These are phyloP conservation scores for Myopa tessellatipennis DNA, from an alignment of 2,888 invertebrate genomes.

Conservation along the genomic window DNA sequence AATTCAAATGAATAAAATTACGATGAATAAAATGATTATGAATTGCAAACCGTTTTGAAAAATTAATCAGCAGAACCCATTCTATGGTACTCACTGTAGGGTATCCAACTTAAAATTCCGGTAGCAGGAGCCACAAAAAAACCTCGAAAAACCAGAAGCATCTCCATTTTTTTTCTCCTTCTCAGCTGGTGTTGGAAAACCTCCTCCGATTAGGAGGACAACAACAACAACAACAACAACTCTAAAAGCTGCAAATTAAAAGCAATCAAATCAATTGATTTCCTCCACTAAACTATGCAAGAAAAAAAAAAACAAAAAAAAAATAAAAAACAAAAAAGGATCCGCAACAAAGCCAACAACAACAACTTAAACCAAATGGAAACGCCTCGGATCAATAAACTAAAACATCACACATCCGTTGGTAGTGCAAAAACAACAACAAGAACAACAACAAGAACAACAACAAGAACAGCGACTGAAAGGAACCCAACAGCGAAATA, in stretches of 20 bases:
- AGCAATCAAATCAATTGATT: slow-evolving; percentile 36
- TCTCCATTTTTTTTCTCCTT: not conserved
- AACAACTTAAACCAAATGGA: slow-evolving; percentile 42
- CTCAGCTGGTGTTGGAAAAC: not conserved
- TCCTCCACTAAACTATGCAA: not conserved
- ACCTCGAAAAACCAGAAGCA: not conserved
- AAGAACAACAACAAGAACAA: slow-evolving; percentile 14
- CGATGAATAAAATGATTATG: no score
- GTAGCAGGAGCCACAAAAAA: not conserved
- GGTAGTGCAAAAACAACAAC: slow-evolving; percentile 21
- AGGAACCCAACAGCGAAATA: slow-evolving; percentile 1
- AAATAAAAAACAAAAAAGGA: not conserved
- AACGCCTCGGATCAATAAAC: slow-evolving; percentile 38
- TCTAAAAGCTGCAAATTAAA: slow-evolving; percentile 27
- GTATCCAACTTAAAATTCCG: no score
- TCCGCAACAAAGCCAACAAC: slow-evolving; percentile 31
- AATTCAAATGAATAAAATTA: no score
- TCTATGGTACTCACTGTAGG: no score
- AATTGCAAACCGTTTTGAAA: no score
- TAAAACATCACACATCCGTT: slow-evolving; percentile 22
- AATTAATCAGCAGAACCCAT: no score
- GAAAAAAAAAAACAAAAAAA: slow-evolving; percentile 9
- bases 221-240: not conserved
- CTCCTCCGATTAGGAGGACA: not conserved
- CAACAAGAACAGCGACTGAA: not conserved